These are phyloP conservation scores for Rhinatrema bivittatum DNA, from an alignment of 2,797 vertebrate species.

Conservation along the genomic window DNA sequence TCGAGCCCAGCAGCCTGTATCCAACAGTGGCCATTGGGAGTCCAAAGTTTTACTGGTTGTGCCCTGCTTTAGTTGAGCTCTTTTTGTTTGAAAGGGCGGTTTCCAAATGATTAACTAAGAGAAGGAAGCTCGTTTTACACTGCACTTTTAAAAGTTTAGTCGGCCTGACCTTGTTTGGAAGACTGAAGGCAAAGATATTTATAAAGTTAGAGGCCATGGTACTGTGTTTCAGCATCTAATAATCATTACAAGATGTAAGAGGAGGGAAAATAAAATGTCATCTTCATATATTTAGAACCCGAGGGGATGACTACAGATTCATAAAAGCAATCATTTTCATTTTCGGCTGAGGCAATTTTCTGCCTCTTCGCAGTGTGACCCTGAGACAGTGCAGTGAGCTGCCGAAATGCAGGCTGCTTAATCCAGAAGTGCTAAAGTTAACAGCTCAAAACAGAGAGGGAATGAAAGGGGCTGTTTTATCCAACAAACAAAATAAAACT, in stretches of 20 bases:
- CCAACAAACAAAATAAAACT: background rate
- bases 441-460: constrained; percentile 14
- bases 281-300: background rate
- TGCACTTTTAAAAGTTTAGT: too few relatives aligned
- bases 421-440: constrained; percentile 13
- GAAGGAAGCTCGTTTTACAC: too few relatives aligned
- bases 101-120: too few relatives aligned
- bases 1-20: too few relatives aligned
- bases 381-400: background rate
- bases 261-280: background rate
- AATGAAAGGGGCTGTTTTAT: constrained; percentile 20
- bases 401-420: constrained; percentile 13
- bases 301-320: background rate
- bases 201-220: background rate
- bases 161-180: too few relatives aligned
- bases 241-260: background rate
- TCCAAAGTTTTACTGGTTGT: too few relatives aligned
- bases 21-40: too few relatives aligned
- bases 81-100: too few relatives aligned
- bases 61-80: background rate
- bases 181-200: too few relatives aligned
- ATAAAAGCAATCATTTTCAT: background rate
- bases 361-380: fast-evolving
- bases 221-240: background rate
- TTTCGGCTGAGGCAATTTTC: background rate